Percentiles rank a stretch among this genome's conserved stretches.
Conservation (phyloP, 2,888 invertebrate species). For the Epinotia nisella region DNA sequence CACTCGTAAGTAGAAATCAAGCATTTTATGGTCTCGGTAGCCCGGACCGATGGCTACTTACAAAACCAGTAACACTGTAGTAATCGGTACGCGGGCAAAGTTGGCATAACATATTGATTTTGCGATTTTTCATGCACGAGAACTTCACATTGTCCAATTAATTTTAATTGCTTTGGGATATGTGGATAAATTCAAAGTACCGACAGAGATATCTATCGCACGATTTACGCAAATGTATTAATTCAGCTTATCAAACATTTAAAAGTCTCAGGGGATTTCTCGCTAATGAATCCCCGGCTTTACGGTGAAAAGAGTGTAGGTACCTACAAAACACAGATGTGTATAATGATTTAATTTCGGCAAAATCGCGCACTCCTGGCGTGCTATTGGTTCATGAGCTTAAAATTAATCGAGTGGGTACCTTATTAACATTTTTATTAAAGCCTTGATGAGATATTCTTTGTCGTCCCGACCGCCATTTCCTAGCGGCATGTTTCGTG, state of each 20-base stretch:
- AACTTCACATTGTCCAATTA: conserved; percentile 20
- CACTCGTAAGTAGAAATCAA: conserved; percentile 14
- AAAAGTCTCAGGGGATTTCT: conserved; percentile 11
- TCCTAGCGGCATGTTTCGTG: conserved; percentile 18
- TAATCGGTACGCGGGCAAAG: conserved; percentile 19
- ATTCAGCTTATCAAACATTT: conserved; percentile 17
- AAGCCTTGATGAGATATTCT: conserved; percentile 45
- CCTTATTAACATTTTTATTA: conserved; percentile 54
- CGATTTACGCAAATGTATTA: conserved; percentile 28
- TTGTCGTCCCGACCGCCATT: conserved; percentile 23
- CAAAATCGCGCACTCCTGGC: conserved; percentile 60
- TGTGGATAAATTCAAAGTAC: conserved; percentile 10
- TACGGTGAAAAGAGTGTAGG: conserved; percentile 50
- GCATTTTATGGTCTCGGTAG: conserved; percentile 21
- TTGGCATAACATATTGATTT: conserved; percentile 23
- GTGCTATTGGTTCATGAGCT: conserved; percentile 60
- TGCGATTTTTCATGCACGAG: conserved; percentile 13
- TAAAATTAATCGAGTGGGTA: conserved; percentile 59
- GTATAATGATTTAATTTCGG: conserved; percentile 76
- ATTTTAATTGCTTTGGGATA: conserved; percentile 18
- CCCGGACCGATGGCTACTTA: not conserved
- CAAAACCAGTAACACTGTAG: conserved; percentile 5
- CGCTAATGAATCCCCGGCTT: conserved; percentile 27
- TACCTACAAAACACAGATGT: conserved; percentile 70
- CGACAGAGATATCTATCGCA: conserved; percentile 29